phyloP scores from a whole-genome alignment of 1,140 invertebrate species.

The Drosophila pseudoananassae region DNA sequence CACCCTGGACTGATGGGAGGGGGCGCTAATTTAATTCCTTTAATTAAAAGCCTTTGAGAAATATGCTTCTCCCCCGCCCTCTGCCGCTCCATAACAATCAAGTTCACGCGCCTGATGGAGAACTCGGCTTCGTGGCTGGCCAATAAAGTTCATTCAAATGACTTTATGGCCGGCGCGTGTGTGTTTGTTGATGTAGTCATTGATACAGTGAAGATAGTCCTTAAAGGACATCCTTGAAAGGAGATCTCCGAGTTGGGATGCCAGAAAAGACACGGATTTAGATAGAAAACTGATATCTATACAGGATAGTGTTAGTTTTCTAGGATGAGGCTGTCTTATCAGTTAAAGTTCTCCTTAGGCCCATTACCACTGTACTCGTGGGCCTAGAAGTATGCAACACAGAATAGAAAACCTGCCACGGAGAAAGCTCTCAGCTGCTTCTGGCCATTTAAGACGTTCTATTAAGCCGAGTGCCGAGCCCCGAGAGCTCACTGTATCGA shows the following conservation, averaged over 20 bases:
- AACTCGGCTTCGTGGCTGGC: conserved; percentile 18
- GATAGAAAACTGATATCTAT: background rate
- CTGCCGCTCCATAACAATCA: conserved; percentile 23
- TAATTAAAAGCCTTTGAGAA: conserved; percentile 44
- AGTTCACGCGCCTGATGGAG: conserved; percentile 23
- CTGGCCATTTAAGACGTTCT: background rate
- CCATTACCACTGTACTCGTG: conserved; percentile 7
- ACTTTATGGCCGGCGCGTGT: conserved; percentile 42
- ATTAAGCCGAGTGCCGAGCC: background rate
- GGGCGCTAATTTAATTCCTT: conserved; percentile 33
- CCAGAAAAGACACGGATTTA: too few species aligned
- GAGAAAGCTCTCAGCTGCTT: conserved; percentile 5
- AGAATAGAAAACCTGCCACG: conserved; percentile 4
- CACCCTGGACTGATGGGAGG: background rate
- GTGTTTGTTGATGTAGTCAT: conserved; percentile 33
- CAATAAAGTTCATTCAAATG: conserved; percentile 56
- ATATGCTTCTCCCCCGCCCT: background rate
- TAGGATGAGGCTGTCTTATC: too few species aligned
- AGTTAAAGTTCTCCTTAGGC: background rate
- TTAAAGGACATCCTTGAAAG: background rate
- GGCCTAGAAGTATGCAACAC: conserved; percentile 22
- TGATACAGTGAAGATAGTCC: conserved; percentile 22
- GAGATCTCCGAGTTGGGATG: too few species aligned
- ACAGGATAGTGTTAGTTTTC: too few species aligned
- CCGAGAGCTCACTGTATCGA: conserved; percentile 46